Percentiles rank a stretch among this genome's conserved stretches.
These are phyloP conservation scores for Doryteuthis pealeii DNA, from an alignment of 1,140 invertebrate species.

Conservation along the genomic window DNA sequence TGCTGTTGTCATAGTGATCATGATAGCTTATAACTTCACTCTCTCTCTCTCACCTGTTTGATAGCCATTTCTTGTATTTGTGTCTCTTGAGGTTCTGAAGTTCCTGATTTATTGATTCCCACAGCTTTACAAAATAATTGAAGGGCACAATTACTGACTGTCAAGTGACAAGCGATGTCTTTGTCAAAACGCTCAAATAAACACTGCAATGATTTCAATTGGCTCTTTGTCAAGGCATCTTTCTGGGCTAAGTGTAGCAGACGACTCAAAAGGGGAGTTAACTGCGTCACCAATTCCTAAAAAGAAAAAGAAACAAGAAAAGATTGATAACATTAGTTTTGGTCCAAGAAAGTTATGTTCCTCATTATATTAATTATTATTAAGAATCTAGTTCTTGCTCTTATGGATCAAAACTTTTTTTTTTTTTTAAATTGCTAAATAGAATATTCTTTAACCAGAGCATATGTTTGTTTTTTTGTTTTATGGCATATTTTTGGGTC, in stretches of 20 bases:
- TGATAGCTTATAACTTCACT: too few relatives aligned
- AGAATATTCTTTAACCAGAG: too few relatives aligned
- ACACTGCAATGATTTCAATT: conserved; percentile 22
- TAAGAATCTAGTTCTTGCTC: too few relatives aligned
- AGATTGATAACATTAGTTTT: too few relatives aligned
- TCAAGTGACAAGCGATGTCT: conserved; percentile 20
- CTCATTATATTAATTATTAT: too few relatives aligned
- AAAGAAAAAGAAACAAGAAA: conserved; percentile 1
- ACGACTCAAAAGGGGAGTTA: conserved; percentile 21
- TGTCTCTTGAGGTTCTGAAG: background rate
- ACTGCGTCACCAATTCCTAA: conserved; percentile 23
- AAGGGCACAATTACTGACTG: conserved; percentile 8
- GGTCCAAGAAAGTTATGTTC: too few relatives aligned
- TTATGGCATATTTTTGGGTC: too few relatives aligned
- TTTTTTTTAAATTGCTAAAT: too few relatives aligned
- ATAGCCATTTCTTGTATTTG: conserved; percentile 25
- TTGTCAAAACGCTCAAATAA: conserved; percentile 24
- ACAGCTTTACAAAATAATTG: conserved; percentile 23
- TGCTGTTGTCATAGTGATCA: too few relatives aligned
- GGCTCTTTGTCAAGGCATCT: background rate
- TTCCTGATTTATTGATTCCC: background rate
- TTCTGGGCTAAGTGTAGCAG: conserved; percentile 7
- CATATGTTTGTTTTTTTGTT: too few relatives aligned
- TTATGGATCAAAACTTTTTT: too few relatives aligned
- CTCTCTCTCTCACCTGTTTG: conserved; percentile 21